Conservation (phyloP, 2,797 vertebrate species). For the Hoplostethus atlanticus region DNA sequence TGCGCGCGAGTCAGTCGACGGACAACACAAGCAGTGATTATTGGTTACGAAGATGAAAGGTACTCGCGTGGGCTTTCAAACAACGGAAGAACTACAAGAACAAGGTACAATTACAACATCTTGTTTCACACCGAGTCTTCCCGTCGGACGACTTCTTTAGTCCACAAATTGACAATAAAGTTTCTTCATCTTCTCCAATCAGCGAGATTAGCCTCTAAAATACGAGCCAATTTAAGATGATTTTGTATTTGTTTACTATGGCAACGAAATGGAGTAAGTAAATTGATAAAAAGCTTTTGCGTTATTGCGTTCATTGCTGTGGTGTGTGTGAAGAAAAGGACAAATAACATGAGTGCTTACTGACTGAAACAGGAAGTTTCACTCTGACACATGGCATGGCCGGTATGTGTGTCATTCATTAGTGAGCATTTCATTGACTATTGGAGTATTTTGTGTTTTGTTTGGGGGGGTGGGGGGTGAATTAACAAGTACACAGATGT, state of each 20-base stretch:
- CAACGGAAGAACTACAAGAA: not conserved
- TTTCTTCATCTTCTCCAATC: conserved; percentile 44
- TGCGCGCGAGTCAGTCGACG: not conserved
- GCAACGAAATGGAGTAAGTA: conserved; percentile 45
- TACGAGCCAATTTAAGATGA: conserved; percentile 21
- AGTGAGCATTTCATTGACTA: conserved; percentile 48
- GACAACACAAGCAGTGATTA: conserved; percentile 9
- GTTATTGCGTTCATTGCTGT: conserved; percentile 64
- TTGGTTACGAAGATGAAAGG: conserved; percentile 40
- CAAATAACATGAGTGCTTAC: conserved; percentile 46
- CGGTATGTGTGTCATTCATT: conserved; percentile 56
- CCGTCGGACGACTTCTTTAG: not conserved
- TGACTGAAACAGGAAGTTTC: conserved; percentile 27
- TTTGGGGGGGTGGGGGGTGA: conserved; percentile 11
- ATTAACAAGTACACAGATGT: conserved; percentile 62
- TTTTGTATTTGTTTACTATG: conserved; percentile 51
- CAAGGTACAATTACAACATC: not conserved
- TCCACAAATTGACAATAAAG: conserved; percentile 50
- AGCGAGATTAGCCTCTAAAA: conserved; percentile 44
- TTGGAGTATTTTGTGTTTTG: conserved; percentile 42
- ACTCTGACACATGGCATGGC: conserved; percentile 17
- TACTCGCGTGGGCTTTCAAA: conserved; percentile 6
- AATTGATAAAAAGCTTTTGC: conserved; percentile 77
- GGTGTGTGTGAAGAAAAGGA: conserved; percentile 55
- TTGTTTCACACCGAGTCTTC: not conserved